phyloP scores from a whole-genome alignment of 35 echinoderm and acorn worm genomes.

The Apostichopus parvimensis region DNA sequence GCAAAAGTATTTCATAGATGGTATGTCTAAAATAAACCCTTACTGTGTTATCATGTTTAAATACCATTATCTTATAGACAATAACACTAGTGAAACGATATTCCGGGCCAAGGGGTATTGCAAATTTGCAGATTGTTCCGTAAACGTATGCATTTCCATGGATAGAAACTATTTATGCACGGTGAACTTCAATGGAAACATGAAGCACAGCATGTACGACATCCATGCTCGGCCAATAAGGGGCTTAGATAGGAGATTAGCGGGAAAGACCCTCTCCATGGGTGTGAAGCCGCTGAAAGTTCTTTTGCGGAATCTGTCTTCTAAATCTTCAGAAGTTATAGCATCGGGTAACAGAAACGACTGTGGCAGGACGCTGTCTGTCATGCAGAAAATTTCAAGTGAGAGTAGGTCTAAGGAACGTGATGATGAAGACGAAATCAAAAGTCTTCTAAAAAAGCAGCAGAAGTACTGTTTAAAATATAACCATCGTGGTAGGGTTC shows the following conservation, averaged over 20 bases:
- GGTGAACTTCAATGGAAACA: background rate
- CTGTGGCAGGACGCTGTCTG: background rate
- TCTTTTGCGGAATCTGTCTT: background rate
- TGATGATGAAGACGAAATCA: background rate
- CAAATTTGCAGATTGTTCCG: slow-evolving; percentile 1
- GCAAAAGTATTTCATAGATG: slow-evolving; percentile 12
- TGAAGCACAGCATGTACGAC: background rate
- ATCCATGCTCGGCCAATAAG: slow-evolving; percentile 8
- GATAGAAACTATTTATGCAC: background rate
- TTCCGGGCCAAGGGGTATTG: slow-evolving; percentile 10
- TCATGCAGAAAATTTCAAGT: slow-evolving; percentile 56
- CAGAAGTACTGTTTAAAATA: background rate
- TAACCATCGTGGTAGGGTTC: background rate
- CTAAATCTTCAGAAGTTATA: background rate
- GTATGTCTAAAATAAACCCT: background rate
- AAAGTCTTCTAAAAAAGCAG: background rate
- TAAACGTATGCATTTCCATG: background rate
- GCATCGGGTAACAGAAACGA: slow-evolving; percentile 6
- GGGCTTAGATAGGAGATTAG: background rate
- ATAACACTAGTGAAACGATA: background rate
- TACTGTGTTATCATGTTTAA: slow-evolving; percentile 39
- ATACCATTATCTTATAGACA: background rate
- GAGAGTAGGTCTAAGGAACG: background rate
- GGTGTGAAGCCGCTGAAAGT: slow-evolving; percentile 25
- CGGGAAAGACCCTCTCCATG: background rate